These are phyloP conservation scores for Montipora efflorescens DNA, from an alignment of 64 coral and sea anemone genomes.

Conservation along the genomic window DNA sequence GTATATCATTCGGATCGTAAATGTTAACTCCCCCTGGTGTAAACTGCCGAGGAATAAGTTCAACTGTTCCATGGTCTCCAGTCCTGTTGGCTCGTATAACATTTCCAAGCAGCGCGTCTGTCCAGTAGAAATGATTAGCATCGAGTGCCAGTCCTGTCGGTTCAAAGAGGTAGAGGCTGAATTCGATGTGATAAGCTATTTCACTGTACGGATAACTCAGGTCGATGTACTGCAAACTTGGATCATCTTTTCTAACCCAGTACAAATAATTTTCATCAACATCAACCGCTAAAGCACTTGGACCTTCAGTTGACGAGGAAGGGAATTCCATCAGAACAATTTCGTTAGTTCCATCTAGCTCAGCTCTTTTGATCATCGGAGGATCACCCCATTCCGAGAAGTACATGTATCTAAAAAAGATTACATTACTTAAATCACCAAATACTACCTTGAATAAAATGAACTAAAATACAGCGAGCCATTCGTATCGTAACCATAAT, in stretches of 20 bases:
- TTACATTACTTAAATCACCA: not conserved
- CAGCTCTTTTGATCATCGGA: constrained; percentile 5
- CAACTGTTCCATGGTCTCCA: not conserved
- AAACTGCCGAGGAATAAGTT: constrained; percentile 2
- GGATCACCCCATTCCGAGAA: not conserved
- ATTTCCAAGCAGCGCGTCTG: constrained; percentile 19
- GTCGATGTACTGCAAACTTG: constrained; percentile 29
- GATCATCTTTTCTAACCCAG: not conserved
- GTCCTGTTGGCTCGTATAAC: constrained; percentile 10
- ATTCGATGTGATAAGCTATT: constrained; percentile 23
- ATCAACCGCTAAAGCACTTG: constrained; percentile 17
- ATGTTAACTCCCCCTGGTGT: constrained; percentile 28
- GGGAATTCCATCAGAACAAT: not conserved
- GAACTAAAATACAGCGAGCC: no score
- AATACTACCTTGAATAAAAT: no score
- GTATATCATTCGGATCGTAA: not conserved
- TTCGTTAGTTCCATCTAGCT: constrained; percentile 14
- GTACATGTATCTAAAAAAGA: constrained; percentile 14
- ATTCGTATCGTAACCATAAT: no score
- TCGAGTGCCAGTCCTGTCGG: constrained; percentile 22
- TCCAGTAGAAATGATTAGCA: constrained; percentile 29
- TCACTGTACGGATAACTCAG: constrained; percentile 28
- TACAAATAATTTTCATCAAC: constrained; percentile 23
- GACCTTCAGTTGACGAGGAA: not conserved
- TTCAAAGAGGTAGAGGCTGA: not conserved